Percentiles rank a stretch among this genome's conserved stretches.
These are phyloP conservation scores for Syrista parreyssii DNA, from an alignment of 2,888 invertebrate genomes.

Conservation along the genomic window DNA sequence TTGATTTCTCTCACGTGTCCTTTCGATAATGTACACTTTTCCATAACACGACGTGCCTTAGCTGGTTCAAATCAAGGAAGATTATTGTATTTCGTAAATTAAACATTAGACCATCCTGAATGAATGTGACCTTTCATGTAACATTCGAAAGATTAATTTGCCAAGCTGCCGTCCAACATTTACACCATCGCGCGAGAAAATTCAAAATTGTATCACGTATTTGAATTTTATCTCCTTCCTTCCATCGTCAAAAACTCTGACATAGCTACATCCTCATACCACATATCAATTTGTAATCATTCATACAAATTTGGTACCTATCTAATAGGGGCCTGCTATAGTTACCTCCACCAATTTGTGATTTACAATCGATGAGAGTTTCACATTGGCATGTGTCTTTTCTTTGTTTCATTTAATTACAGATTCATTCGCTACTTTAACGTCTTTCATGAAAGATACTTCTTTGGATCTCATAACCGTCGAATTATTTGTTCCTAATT, in stretches of 20 bases:
- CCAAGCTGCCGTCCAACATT: background rate
- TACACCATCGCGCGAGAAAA: background rate
- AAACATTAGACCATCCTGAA: background rate
- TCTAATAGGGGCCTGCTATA: background rate
- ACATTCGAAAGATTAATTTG: background rate
- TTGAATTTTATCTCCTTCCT: background rate
- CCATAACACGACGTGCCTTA: background rate
- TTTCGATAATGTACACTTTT: background rate
- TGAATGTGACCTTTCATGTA: background rate
- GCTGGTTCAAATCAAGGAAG: background rate
- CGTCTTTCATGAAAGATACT: background rate
- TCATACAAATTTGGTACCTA: background rate
- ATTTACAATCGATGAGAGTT: background rate
- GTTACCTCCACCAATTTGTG: background rate
- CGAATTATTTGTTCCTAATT: background rate
- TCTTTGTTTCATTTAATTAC: background rate
- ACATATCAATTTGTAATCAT: background rate
- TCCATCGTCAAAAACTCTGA: background rate
- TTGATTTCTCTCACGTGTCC: background rate
- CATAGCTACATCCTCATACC: background rate
- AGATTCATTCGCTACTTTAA: background rate
- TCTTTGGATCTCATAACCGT: background rate
- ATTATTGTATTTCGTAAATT: background rate
- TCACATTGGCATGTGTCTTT: background rate
- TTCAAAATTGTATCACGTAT: background rate